Evolutionary conservation across 2,888 invertebrate genomes (phyloP), one percentile per base, ranked within the genome.

Genomic region (Tromatobia lineatoria): DNA sequence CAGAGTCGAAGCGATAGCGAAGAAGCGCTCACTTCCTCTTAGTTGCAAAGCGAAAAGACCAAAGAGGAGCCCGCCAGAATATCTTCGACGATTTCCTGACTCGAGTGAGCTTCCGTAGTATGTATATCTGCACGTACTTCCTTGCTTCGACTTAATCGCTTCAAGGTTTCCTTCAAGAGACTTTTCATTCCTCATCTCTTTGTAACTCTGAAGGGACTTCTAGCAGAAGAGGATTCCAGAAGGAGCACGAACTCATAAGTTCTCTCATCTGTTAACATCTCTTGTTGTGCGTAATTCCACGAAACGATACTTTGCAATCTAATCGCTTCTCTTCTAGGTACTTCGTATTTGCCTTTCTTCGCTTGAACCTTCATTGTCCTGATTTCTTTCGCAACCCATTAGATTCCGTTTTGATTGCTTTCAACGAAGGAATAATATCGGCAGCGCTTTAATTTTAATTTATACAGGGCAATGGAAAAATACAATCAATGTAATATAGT

Each of bases 1-100:
- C 69, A 70, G 71, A 84, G 74, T 87, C 86, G 78, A 83, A 73
- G 70, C 85, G 85, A 88, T 82, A 85, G 85, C 85, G 47, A 52
- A 23, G 38, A 50, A 11, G 73, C 61, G 75, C 75, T 64, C 50
- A 11, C 47, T 64, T 52, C 34, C 75, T 52, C 47, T 64, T 75
- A 50, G 64, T 29, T 74, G 78, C 69, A 61, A 74, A 78, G 67
- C 74, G 34, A 45, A 61, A 82, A 64, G 71, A 75, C 52, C 52
- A 69, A 69, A 78, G 67, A 78, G 69, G 61, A 61, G 20, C 76
- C 42, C 13, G 54, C 29, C 52, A 42, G 61, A 66, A 59, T 82
- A 78, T 74, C 59, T 25, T 47, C 73, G 73, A 78, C 52, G 74
- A 82, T 78, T 78, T 69, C 59, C 74, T 50, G 69, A 59, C 59